Conservation (phyloP, 2,797 vertebrate species). For the Bucorvus abyssinicus region DNA sequence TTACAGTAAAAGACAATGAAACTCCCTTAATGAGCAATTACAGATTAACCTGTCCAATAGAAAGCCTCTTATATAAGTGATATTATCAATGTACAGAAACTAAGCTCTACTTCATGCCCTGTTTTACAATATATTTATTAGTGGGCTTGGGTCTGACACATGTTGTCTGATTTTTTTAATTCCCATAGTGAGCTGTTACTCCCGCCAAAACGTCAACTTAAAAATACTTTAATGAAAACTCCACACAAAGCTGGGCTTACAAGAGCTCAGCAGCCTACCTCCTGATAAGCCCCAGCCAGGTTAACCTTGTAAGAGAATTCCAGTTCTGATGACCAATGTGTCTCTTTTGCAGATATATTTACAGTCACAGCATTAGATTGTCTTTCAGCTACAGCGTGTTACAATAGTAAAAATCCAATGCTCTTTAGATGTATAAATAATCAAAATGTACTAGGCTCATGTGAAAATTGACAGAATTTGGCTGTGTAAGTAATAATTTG, state of each 20-base stretch:
- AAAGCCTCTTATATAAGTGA: not conserved
- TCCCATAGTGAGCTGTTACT: not conserved
- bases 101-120: not conserved
- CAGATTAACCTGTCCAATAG: not conserved
- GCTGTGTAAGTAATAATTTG: not conserved
- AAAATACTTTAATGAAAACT: not conserved
- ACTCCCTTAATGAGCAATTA: not conserved
- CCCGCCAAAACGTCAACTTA: not conserved
- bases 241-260: not conserved
- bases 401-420: not conserved
- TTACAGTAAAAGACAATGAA: not conserved
- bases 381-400: not conserved
- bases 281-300: not conserved
- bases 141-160: not conserved
- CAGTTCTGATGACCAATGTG: not conserved
- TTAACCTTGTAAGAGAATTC: not conserved
- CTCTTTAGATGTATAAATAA: not conserved
- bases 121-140: not conserved
- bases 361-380: not conserved
- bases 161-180: not conserved
- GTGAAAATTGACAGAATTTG: not conserved
- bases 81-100: not conserved
- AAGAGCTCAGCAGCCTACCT: not conserved
- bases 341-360: not conserved
- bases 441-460: not conserved